Conservation (phyloP, 1,140 invertebrate genomes). For the Armadillidium nasatum region DNA sequence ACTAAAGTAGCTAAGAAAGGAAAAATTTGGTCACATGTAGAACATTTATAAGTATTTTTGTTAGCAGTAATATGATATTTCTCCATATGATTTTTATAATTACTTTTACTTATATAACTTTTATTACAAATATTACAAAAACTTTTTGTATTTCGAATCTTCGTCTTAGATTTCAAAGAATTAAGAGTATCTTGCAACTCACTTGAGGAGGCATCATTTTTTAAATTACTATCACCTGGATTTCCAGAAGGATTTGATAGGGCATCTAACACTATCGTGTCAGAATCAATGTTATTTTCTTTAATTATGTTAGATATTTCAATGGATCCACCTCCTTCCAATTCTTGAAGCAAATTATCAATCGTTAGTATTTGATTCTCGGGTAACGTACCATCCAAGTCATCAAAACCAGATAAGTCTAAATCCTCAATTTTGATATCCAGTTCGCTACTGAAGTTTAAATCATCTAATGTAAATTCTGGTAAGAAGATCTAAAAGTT, state of each 20-base stretch:
- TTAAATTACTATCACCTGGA: background rate
- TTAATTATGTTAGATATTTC: conserved; percentile 1
- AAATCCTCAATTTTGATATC: conserved; percentile 3
- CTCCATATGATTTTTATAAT: background rate
- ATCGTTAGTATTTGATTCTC: background rate
- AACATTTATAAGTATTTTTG: background rate
- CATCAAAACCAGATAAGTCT: background rate
- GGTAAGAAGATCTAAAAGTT: background rate
- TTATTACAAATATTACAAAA: background rate
- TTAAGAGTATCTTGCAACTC: background rate
- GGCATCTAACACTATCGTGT: background rate
- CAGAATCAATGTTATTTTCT: conserved; percentile 1
- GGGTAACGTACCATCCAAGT: background rate
- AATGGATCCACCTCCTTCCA: background rate
- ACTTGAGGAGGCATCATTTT: background rate
- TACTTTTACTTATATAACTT: background rate
- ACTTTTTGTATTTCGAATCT: background rate
- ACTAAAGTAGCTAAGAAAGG: background rate
- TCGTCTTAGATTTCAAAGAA: background rate
- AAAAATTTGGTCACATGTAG: background rate
- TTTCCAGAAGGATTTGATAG: background rate
- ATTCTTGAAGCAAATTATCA: background rate
- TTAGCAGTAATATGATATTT: background rate
- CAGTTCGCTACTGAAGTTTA: background rate
- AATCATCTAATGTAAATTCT: background rate